Percentiles rank a stretch among this genome's conserved stretches.
These are phyloP conservation scores for Sinella curviseta DNA, from an alignment of 1,140 invertebrate genomes.

Conservation along the genomic window DNA sequence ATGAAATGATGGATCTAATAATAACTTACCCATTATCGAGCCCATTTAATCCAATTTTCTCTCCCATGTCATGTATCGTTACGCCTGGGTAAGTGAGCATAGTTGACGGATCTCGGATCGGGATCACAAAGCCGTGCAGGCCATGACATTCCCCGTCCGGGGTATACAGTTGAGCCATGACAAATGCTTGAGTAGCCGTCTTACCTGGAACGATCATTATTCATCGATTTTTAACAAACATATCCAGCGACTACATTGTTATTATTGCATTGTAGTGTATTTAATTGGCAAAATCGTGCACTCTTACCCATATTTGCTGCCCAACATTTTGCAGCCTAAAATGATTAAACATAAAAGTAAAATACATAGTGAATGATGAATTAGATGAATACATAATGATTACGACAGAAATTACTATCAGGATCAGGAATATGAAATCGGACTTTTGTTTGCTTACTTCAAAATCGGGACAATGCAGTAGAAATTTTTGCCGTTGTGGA, in stretches of 20 bases:
- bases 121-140: constrained; percentile 77
- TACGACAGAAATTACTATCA: no score
- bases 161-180: constrained; percentile 86
- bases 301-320: constrained; percentile 55
- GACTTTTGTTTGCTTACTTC: constrained; percentile 63
- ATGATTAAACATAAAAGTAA: background rate
- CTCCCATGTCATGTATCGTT: constrained; percentile 76
- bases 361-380: no score
- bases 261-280: background rate
- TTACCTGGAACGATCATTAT: no score
- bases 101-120: constrained; percentile 71
- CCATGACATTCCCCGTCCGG: constrained; percentile 73
- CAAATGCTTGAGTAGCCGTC: constrained; percentile 79
- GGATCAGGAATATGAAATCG: background rate
- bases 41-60: constrained; percentile 78
- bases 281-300: background rate
- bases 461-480: constrained; percentile 63
- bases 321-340: constrained; percentile 36
- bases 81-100: constrained; percentile 72
- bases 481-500: constrained; percentile 59
- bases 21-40: constrained; percentile 73
- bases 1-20: background rate
- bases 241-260: no score
- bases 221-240: background rate
- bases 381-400: no score